Evolutionary conservation across 2,797 vertebrate species (phyloP).

Genomic region (Masticophis lateralis): DNA sequence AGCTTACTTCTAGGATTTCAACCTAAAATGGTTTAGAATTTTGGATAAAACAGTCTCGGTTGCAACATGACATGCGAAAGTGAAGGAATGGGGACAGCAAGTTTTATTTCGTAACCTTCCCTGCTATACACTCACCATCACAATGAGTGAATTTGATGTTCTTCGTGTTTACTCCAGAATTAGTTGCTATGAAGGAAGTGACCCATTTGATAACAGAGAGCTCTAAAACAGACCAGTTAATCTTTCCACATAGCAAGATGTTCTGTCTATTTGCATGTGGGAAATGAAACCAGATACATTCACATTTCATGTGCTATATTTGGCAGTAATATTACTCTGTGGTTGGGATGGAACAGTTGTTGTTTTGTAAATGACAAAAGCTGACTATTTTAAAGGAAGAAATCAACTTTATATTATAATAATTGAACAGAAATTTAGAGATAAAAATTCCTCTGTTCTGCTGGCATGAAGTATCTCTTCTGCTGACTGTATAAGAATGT

Average conservation of each 20-base stretch:
- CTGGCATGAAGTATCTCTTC: neutral
- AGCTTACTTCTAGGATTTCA: neutral
- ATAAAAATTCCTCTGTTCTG: slow-evolving; percentile 12
- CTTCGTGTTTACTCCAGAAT: neutral
- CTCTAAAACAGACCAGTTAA: slow-evolving; percentile 3
- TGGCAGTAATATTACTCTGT: neutral
- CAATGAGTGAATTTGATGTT: neutral
- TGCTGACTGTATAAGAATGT: neutral
- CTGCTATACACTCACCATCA: neutral
- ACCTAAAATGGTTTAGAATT: neutral
- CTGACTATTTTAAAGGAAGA: neutral
- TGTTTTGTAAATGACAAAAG: neutral
- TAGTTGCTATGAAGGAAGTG: neutral
- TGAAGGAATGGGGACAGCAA: neutral
- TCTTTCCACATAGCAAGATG: slow-evolving; percentile 11
- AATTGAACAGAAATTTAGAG: slow-evolving; percentile 2
- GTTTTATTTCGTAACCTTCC: slow-evolving; percentile 6
- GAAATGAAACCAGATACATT: slow-evolving; percentile 2
- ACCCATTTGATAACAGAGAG: neutral
- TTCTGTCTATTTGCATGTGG: slow-evolving; percentile 18
- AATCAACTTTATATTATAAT: slow-evolving; percentile 19
- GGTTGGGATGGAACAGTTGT: neutral
- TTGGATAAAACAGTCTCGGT: neutral
- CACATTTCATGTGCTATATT: slow-evolving; percentile 13
- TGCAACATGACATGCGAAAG: neutral